phyloP scores from a whole-genome alignment of 2,888 invertebrate genomes.

The Pachliopta kotzebuea region DNA sequence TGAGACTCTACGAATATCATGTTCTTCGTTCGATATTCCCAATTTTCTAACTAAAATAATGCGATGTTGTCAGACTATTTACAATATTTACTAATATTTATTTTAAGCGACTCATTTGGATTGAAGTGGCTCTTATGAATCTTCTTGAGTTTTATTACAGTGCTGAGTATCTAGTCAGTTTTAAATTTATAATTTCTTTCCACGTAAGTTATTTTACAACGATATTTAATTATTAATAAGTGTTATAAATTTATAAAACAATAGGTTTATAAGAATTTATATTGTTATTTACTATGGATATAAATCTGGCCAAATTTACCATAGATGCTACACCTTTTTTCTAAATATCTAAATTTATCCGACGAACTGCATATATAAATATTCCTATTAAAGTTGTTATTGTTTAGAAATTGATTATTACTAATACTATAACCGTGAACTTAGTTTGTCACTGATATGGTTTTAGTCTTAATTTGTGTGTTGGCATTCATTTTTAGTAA shows the following conservation, averaged over 20 bases:
- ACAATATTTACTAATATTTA: slow-evolving; percentile 42
- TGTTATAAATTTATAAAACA: background rate
- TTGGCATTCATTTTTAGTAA: background rate
- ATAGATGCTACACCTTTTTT: slow-evolving; percentile 16
- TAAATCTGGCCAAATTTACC: background rate
- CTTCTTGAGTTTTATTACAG: slow-evolving; percentile 50
- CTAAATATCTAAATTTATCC: slow-evolving; percentile 25
- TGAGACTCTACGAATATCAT: slow-evolving; percentile 61
- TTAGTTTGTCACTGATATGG: background rate
- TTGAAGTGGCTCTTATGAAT: slow-evolving; percentile 46
- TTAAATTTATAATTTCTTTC: slow-evolving; percentile 45
- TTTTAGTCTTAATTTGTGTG: background rate
- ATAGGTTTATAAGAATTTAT: background rate
- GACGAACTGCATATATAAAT: slow-evolving; percentile 10
- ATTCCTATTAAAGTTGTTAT: slow-evolving; percentile 12
- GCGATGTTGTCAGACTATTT: slow-evolving; percentile 44
- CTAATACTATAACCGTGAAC: background rate
- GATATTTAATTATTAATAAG: background rate
- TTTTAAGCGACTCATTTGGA: slow-evolving; percentile 41
- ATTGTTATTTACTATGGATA: background rate
- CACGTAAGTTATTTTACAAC: slow-evolving; percentile 45
- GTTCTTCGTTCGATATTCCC: slow-evolving; percentile 50
- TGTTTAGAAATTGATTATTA: slow-evolving; percentile 4
- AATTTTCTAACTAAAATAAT: slow-evolving; percentile 53
- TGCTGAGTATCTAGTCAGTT: slow-evolving; percentile 48